Evolutionary conservation across 2,888 invertebrate species (phyloP).

Genomic region (Euproctis similis): DNA sequence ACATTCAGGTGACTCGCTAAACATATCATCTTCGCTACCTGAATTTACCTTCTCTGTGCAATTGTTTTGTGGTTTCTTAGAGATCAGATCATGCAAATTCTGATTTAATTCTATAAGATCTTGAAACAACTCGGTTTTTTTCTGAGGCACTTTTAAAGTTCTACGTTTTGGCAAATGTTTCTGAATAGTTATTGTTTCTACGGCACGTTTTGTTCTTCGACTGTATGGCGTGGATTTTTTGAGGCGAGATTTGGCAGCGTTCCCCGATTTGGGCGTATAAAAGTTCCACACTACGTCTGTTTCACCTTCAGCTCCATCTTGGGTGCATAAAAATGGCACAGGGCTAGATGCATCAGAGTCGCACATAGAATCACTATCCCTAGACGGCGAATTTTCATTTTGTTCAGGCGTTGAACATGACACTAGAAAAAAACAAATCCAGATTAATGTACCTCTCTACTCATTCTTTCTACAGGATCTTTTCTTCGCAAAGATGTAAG

Average conservation of each 20-base stretch:
- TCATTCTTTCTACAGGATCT: too few relatives aligned
- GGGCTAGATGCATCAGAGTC: constrained; percentile 65
- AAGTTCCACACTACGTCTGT: constrained; percentile 71
- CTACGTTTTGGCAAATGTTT: constrained; percentile 48
- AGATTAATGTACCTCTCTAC: too few relatives aligned
- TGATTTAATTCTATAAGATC: constrained; percentile 63
- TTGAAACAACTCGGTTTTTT: constrained; percentile 55
- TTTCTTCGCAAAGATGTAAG: too few relatives aligned
- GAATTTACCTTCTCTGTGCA: constrained; percentile 36
- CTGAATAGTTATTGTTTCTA: constrained; percentile 43
- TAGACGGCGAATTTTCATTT: constrained; percentile 51
- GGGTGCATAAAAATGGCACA: constrained; percentile 66
- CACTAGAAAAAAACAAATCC: constrained; percentile 29
- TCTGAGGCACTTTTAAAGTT: constrained; percentile 40
- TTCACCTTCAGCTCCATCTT: constrained; percentile 67
- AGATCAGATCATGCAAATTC: constrained; percentile 53
- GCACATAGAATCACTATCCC: constrained; percentile 60
- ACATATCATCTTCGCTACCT: constrained; percentile 59
- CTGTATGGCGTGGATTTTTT: constrained; percentile 62
- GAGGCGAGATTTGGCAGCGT: constrained; percentile 30
- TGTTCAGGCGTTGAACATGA: constrained; percentile 64
- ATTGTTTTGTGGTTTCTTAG: constrained; percentile 33
- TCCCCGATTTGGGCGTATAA: constrained; percentile 63
- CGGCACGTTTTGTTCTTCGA: constrained; percentile 42
- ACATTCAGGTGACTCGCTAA: constrained; percentile 46